Evolutionary conservation across 2,113 vertebrate genomes (phyloP).

Genomic region (Paradisaea rubra): DNA sequence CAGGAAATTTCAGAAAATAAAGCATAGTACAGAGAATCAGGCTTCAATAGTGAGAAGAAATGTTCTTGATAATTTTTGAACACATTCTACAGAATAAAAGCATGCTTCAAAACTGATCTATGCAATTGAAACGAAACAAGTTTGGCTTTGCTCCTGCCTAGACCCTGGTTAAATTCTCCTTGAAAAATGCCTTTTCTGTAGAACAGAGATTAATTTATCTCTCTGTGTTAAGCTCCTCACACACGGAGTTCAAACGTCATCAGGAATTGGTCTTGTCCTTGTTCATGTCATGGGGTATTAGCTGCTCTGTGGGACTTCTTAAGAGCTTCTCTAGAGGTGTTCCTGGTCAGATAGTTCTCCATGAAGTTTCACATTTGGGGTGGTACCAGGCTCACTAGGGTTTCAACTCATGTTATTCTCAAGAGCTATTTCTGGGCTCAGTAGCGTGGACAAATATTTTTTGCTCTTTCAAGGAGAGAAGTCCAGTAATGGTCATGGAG

Average conservation of each 20-base stretch:
- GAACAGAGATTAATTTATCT: background rate
- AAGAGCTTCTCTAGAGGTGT: background rate
- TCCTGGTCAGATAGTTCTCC: background rate
- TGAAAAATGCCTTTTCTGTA: background rate
- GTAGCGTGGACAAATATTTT: background rate
- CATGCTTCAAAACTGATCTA: background rate
- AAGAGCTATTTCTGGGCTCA: background rate
- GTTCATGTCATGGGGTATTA: background rate
- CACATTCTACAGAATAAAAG: background rate
- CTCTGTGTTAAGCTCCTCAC: background rate
- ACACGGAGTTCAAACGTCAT: background rate
- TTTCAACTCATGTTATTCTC: background rate
- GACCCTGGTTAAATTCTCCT: background rate
- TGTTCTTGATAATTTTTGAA: background rate
- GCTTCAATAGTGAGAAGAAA: background rate
- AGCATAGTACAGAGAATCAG: background rate
- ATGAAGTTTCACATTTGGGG: background rate
- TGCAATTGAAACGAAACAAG: background rate
- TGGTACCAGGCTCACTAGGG: background rate
- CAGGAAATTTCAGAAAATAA: slow-evolving; percentile 37
- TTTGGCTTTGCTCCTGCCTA: background rate
- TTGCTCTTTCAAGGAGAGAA: background rate
- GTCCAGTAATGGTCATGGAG: background rate
- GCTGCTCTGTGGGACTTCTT: background rate
- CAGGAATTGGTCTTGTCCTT: background rate